These are phyloP conservation scores for Pogonognathellus flavescens DNA, from an alignment of 1,140 invertebrate genomes.

Conservation along the genomic window DNA sequence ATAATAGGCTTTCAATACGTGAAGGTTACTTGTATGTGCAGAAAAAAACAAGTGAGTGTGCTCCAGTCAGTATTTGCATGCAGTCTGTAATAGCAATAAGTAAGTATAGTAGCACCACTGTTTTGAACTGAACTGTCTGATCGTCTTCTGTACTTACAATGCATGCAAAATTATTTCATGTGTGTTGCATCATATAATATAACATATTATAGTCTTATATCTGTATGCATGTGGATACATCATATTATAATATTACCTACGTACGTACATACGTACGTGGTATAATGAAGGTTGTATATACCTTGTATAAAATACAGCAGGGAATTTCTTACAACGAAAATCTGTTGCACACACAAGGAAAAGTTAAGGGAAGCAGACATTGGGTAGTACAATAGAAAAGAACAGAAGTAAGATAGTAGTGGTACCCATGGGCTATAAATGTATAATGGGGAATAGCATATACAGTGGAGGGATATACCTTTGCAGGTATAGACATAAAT, in stretches of 20 bases:
- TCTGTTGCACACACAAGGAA: no score
- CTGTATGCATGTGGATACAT: no score
- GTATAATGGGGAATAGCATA: neutral
- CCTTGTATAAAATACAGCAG: neutral
- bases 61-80: neutral
- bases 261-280: neutral
- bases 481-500: neutral
- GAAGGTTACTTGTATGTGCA: constrained; percentile 9
- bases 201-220: no score
- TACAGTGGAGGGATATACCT: neutral
- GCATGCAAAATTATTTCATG: neutral
- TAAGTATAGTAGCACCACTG: neutral
- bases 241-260: neutral
- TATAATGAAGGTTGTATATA: neutral
- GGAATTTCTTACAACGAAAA: no score
- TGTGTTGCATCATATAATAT: neutral
- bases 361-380: no score
- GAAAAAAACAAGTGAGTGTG: constrained; percentile 13
- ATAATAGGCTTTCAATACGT: constrained; percentile 35
- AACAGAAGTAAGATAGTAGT: no score
- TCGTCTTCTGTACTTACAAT: neutral
- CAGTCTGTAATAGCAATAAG: neutral
- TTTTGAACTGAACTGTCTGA: no score
- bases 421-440: neutral
- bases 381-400: no score